Base-by-base conservation (phyloP, 2,797 vertebrate species). In the Hybognathus amarus region DNA sequence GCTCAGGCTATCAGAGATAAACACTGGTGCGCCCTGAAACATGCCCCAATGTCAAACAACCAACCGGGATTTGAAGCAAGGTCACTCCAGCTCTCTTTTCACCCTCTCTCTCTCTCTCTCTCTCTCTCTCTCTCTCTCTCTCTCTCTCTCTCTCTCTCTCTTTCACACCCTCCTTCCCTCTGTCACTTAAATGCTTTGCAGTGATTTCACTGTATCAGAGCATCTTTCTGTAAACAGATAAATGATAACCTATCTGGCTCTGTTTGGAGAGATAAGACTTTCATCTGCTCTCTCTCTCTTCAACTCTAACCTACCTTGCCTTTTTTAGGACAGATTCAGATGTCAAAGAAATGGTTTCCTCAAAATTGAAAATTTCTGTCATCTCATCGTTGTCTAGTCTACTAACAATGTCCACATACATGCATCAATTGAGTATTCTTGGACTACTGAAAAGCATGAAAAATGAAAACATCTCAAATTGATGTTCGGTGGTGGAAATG, bases 251-350 rank as follows among this genome's bases (percentile, higher is more conserved):
- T 68, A 38, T 83, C 36, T 59, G 84, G 76, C 91, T 91, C 87
- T 91, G 89, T 90, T 90, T 83, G 88, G 80, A 56, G 88, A 91
- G 90, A 92, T 93, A 94, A 93, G 92, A 91, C 92, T 93, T 91
- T 86, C 89, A 91, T 64, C 64, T 69, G 76, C 87, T 71, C 54
- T 87, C 52, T 87, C 59, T 87, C 59, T 36, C 73, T 83, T 80
- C 79, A 71, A 42, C 36, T 54, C 66, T 86, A 66, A 73, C n/a
- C 24, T 33, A 6, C 38, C 86, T 47, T 74, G 10, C 33, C 15
- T 30, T 68, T 67, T 61, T 76, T 42, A 4, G 22, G 33, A 75
- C 73, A n/a, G 36, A 76, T 38, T 38, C 36, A 61, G 54, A 74
- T 54, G 50, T 54, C 36, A 54, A 54, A 74, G 30, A 18, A 56